A percentile compares a stretch with the other conserved stretches of the same genome.
phyloP scores from a whole-genome alignment of 2,888 invertebrate genomes.

The Aethes cnicana region DNA sequence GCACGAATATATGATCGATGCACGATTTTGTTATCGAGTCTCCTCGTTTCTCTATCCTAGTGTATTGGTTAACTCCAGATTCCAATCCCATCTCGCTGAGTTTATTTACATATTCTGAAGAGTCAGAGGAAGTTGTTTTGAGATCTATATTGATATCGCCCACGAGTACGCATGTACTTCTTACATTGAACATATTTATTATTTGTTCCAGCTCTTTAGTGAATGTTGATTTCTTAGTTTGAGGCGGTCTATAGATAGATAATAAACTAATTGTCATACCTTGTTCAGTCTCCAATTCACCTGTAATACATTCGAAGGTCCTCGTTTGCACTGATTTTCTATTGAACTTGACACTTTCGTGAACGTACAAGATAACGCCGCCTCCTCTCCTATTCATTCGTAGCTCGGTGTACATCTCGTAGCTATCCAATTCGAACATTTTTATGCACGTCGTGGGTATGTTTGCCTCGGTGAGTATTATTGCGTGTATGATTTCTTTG shows the following conservation, averaged over 20 bases:
- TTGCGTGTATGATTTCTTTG: neutral
- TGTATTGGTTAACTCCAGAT: constrained; percentile 23
- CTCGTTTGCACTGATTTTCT: too few relatives aligned
- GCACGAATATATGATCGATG: constrained; percentile 29
- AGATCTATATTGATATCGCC: constrained; percentile 30
- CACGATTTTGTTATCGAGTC: constrained; percentile 22
- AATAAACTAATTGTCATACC: too few relatives aligned
- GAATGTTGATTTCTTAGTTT: constrained; percentile 12
- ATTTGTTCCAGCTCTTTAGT: neutral
- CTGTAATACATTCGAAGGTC: too few relatives aligned
- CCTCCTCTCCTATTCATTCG: neutral
- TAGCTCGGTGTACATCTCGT: neutral
- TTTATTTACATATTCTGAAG: constrained; percentile 6
- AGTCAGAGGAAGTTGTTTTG: neutral
- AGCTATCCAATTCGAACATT: neutral
- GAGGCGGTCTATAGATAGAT: too few relatives aligned
- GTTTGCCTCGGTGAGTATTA: neutral
- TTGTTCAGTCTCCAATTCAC: too few relatives aligned
- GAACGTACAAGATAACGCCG: neutral
- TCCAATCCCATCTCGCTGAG: constrained; percentile 13
- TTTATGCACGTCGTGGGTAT: neutral
- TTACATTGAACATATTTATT: neutral
- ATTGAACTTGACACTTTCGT: neutral
- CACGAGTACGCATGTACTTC: constrained; percentile 4
- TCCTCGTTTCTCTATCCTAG: constrained; percentile 22